These are phyloP conservation scores for Calliphora vomitoria DNA, from an alignment of 2,888 invertebrate species.

Conservation along the genomic window DNA sequence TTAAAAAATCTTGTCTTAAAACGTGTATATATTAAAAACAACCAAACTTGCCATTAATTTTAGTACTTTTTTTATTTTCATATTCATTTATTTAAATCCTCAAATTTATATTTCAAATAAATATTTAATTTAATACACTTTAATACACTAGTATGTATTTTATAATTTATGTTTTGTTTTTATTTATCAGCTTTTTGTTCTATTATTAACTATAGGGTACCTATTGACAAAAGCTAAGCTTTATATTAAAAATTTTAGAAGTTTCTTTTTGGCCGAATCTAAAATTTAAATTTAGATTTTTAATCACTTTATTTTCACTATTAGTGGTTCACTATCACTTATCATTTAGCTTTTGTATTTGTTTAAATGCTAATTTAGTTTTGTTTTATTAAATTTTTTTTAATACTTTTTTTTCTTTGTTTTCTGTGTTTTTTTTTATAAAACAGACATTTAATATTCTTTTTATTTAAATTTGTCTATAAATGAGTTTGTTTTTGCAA, in stretches of 20 bases:
- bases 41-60: too few species aligned
- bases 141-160: too few species aligned
- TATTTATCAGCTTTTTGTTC: not conserved
- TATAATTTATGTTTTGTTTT: not conserved
- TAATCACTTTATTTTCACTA: not conserved
- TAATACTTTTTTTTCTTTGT: constrained; percentile 7
- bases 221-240: not conserved
- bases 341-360: constrained; percentile 25
- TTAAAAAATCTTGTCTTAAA: too few species aligned
- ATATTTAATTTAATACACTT: too few species aligned
- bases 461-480: not conserved
- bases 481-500: constrained; percentile 40
- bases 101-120: too few species aligned
- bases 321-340: constrained; percentile 6
- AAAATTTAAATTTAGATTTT: constrained; percentile 10
- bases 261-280: not conserved
- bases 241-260: constrained; percentile 2
- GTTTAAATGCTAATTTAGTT: constrained; percentile 9
- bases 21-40: too few species aligned
- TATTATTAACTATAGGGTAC: not conserved
- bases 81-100: too few species aligned
- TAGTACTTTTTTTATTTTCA: too few species aligned
- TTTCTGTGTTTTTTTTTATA: not conserved
- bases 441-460: constrained; percentile 35
- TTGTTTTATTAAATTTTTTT: not conserved